phyloP scores from a whole-genome alignment of 2,113 vertebrate genomes.

The rabbit (Oryctolagus cuniculus) region mOryCun1.1 NC_091437.1:48955001-48955500 shows the following conservation, averaged over 20 bases:
- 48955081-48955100: not conserved
- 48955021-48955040: not conserved
- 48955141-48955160: not conserved
- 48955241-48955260: not conserved
- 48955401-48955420: conserved; percentile 26
- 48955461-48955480: conserved; percentile 75
- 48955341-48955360: not conserved
- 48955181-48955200: not conserved
- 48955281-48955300: not conserved
- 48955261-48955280: not conserved
- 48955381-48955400: conserved; percentile 58
- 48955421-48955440: conserved; percentile 72
- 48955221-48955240: not conserved
- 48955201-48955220: conserved; percentile 35
- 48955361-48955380: conserved; percentile 52
- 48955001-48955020: not conserved
- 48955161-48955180: not conserved
- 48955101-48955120: not conserved
- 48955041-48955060: not conserved
- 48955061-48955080: not conserved
- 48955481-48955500: conserved; percentile 79
- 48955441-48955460: conserved; percentile 72
- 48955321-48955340: not conserved
- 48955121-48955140: not conserved
- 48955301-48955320: conserved; percentile 57